phyloP scores from a whole-genome alignment of 92 coral and sea anemone species.

The Epizoanthus illoricatus region DNA sequence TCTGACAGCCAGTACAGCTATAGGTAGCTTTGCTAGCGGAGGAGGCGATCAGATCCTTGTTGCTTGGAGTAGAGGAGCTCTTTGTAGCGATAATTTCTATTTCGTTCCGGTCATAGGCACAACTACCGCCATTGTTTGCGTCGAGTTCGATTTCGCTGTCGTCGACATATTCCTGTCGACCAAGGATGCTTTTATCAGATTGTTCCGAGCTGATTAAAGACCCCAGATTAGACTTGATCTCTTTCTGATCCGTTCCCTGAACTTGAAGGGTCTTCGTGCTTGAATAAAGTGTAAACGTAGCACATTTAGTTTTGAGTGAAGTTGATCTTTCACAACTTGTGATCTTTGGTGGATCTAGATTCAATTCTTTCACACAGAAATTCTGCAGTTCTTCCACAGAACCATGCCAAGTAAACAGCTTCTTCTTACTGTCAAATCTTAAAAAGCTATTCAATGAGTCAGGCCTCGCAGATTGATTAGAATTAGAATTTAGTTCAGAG shows the following conservation, averaged over 20 bases:
- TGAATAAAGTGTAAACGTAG: conserved; percentile 3
- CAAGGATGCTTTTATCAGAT: too few species aligned
- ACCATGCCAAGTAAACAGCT: not conserved
- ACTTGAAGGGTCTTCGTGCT: conserved; percentile 8
- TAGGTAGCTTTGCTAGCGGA: too few species aligned
- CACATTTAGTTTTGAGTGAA: conserved; percentile 3
- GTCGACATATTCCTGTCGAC: too few species aligned
- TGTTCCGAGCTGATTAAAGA: not conserved
- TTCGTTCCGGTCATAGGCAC: too few species aligned
- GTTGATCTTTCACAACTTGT: conserved; percentile 16
- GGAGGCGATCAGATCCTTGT: too few species aligned
- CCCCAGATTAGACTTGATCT: not conserved
- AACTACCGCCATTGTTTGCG: too few species aligned
- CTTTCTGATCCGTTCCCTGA: not conserved
- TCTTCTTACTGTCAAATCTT: not conserved
- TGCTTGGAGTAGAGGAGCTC: too few species aligned
- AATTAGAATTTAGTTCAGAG: too few species aligned
- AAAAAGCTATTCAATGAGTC: not conserved
- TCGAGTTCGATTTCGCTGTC: too few species aligned
- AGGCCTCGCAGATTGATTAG: too few species aligned
- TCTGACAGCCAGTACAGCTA: too few species aligned
- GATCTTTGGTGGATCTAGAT: not conserved
- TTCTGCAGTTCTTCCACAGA: conserved; percentile 13
- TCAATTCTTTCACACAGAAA: conserved; percentile 2
- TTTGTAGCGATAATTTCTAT: too few species aligned